These are phyloP conservation scores for Dreissena polymorpha DNA, from an alignment of 1,140 invertebrate species.

Conservation along the genomic window DNA sequence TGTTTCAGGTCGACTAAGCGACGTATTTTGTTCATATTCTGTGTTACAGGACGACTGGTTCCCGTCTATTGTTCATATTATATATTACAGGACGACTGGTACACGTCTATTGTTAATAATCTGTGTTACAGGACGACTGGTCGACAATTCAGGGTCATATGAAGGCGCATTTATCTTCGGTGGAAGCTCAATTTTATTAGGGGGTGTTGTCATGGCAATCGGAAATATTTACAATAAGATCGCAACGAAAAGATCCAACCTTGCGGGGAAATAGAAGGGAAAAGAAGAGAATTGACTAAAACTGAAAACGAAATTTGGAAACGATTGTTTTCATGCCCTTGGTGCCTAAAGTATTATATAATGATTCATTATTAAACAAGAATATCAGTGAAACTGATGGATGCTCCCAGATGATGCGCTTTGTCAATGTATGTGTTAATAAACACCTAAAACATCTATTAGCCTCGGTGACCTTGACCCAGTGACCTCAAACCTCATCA, in stretches of 20 bases:
- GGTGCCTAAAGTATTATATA: neutral
- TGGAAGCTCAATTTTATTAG: slow-evolving; percentile 10
- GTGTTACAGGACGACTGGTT: too few relatives aligned
- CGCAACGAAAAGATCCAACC: neutral
- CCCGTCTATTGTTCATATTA: neutral
- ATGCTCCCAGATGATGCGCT: too few relatives aligned
- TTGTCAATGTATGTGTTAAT: too few relatives aligned
- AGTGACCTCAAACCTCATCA: too few relatives aligned
- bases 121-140: slow-evolving; percentile 16
- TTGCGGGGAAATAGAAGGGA: neutral
- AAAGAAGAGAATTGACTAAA: neutral
- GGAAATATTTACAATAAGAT: slow-evolving; percentile 24
- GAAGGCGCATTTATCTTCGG: slow-evolving; percentile 37
- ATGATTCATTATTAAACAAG: neutral
- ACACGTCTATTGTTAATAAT: neutral
- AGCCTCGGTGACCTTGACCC: too few relatives aligned
- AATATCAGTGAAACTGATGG: too few relatives aligned
- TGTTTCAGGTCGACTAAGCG: too few relatives aligned
- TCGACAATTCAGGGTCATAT: slow-evolving; percentile 14
- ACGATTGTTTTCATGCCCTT: neutral
- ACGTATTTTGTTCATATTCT: too few relatives aligned
- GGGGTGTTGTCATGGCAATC: slow-evolving; percentile 16
- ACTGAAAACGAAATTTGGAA: neutral
- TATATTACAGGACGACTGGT: neutral
- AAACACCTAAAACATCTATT: too few relatives aligned